Percentiles rank a stretch among this genome's conserved stretches.
Evolutionary conservation across 2,888 invertebrate genomes (phyloP).

Genomic region (Cryptus viduatorius): DNA sequence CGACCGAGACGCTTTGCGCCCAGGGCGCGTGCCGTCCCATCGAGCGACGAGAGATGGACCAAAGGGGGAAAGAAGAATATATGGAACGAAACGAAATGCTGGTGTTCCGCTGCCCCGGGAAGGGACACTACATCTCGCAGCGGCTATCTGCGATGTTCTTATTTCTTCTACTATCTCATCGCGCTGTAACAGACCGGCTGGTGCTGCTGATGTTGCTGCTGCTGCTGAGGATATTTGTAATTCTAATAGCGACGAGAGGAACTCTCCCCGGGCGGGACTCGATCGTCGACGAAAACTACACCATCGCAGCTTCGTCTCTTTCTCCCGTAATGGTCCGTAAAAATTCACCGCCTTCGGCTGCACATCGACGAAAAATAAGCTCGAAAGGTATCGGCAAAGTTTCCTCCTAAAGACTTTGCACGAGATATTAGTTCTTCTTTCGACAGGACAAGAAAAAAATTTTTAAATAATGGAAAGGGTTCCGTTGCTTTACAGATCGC

Average conservation of each 20-base stretch:
- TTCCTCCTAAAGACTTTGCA: background rate
- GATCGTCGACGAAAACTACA: conserved; percentile 46
- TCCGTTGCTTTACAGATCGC: too few relatives aligned
- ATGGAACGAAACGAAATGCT: conserved; percentile 51
- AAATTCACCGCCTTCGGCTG: conserved; percentile 61
- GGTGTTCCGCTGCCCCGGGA: conserved; percentile 34
- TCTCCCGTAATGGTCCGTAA: conserved; percentile 50
- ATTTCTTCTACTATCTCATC: conserved; percentile 73
- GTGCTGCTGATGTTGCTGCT: conserved; percentile 68
- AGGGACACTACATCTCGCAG: conserved; percentile 3
- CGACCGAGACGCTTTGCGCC: conserved; percentile 76
- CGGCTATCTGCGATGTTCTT: conserved; percentile 34
- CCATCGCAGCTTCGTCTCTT: conserved; percentile 29
- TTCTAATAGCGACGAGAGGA: conserved; percentile 77
- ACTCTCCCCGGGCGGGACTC: conserved; percentile 48
- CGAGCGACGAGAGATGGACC: conserved; percentile 55
- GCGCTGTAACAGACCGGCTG: conserved; percentile 75
- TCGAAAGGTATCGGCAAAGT: background rate
- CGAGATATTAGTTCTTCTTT: background rate
- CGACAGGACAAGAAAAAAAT: background rate
- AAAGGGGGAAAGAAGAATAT: conserved; percentile 38
- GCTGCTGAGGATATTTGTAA: conserved; percentile 79
- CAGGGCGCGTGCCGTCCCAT: conserved; percentile 79
- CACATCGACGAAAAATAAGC: conserved; percentile 39
- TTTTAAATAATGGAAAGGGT: too few relatives aligned